Evolutionary conservation across 2,888 invertebrate genomes (phyloP).

Genomic region (Latheticus oryzae): DNA sequence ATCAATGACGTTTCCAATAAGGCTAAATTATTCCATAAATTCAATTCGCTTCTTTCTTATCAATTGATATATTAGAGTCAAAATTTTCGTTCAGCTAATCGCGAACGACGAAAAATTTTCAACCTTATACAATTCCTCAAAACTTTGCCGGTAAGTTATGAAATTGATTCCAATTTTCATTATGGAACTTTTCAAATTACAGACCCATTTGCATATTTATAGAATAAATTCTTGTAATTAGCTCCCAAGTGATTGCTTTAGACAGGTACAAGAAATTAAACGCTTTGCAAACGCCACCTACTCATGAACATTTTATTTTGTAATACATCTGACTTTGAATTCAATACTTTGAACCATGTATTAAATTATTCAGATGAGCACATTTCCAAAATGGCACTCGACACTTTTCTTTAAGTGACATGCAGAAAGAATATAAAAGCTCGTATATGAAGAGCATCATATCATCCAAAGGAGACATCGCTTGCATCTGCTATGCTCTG

Average conservation of each 20-base stretch:
- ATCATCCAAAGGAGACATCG: constrained; percentile 32
- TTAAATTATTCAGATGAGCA: constrained; percentile 38
- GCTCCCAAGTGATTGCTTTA: constrained; percentile 13
- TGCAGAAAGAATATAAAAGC: constrained; percentile 41
- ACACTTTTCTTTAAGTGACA: constrained; percentile 30
- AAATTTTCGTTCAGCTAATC: constrained; percentile 13
- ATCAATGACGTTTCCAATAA: constrained; percentile 28
- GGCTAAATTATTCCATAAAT: constrained; percentile 36
- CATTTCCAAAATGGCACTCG: constrained; percentile 30
- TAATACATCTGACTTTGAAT: constrained; percentile 23
- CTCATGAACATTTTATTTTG: too few species aligned
- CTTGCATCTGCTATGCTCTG: constrained; percentile 34
- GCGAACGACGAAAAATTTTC: constrained; percentile 1
- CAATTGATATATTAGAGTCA: constrained; percentile 24
- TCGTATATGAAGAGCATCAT: constrained; percentile 29
- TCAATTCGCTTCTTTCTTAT: constrained; percentile 26
- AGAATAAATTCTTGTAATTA: constrained; percentile 34
- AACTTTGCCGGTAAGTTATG: constrained; percentile 23
- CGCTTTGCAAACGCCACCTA: not conserved
- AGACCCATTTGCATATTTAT: constrained; percentile 38
- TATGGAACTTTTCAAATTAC: constrained; percentile 41
- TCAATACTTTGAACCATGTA: constrained; percentile 29
- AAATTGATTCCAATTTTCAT: constrained; percentile 43
- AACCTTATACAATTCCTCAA: constrained; percentile 9
- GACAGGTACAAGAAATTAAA: constrained; percentile 12